Conservation (phyloP, 2,113 vertebrate genomes). For the Synodontis membranacea region DNA sequence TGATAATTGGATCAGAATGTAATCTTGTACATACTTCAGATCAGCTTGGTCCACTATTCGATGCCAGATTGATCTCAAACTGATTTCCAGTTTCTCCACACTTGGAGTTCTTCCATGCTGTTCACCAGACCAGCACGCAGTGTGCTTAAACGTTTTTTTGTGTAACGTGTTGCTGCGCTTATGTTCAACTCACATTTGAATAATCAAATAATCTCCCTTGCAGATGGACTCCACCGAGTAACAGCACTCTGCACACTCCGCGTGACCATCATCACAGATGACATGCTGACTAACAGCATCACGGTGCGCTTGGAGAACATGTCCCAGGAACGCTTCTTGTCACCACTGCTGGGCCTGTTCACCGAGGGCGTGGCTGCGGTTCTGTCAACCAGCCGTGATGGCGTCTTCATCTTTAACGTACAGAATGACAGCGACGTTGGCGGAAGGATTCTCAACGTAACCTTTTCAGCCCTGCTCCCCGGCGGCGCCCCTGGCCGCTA, state of each 20-base stretch:
- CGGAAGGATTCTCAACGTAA: conserved; percentile 91
- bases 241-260: conserved; percentile 85
- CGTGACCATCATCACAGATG: conserved; percentile 94
- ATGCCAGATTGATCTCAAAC: not conserved
- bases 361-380: conserved; percentile 90
- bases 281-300: conserved; percentile 98
- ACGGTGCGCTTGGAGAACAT: conserved; percentile 96
- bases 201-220: not conserved
- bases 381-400: conserved; percentile 85
- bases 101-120: not conserved
- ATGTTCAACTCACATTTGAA: not conserved
- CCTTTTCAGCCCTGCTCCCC: conserved; percentile 88
- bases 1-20: not conserved
- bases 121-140: not conserved
- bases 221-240: conserved; percentile 86
- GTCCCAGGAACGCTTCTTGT: conserved; percentile 96
- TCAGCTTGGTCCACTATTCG: not conserved
- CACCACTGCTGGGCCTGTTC: conserved; percentile 87
- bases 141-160: not conserved
- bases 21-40: not conserved
- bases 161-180: not conserved
- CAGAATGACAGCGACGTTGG: conserved; percentile 92
- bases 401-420: conserved; percentile 93
- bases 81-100: not conserved
- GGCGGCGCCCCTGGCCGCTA: conserved; percentile 80